Evolutionary conservation across 2,888 invertebrate species (phyloP).

Genomic region (Rugalucina vietnamica): DNA sequence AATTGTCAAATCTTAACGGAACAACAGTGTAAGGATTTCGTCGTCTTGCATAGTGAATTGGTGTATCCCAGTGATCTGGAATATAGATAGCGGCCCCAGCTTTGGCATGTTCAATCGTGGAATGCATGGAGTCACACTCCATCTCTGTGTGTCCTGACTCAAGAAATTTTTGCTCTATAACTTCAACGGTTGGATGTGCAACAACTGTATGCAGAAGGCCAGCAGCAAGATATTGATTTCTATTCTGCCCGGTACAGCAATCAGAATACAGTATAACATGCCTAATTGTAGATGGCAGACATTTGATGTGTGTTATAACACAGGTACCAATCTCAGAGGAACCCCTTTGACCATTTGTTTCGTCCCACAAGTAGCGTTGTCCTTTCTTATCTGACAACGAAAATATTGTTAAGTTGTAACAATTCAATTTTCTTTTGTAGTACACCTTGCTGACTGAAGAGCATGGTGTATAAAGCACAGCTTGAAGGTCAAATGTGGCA

Average conservation of each 20-base stretch:
- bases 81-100: conserved; percentile 25
- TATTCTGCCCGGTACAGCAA: conserved; percentile 43
- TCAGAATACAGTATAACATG: conserved; percentile 46
- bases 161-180: conserved; percentile 45
- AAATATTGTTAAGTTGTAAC: conserved; percentile 51
- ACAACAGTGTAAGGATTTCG: conserved; percentile 29
- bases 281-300: conserved; percentile 13
- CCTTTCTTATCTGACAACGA: conserved; percentile 27
- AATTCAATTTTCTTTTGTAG: conserved; percentile 42
- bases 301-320: conserved; percentile 18
- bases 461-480: conserved; percentile 36
- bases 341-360: conserved; percentile 40
- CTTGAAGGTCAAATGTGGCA: conserved; percentile 42
- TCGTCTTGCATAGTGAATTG: conserved; percentile 26
- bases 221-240: conserved; percentile 42
- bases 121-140: conserved; percentile 42
- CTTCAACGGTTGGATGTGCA: conserved; percentile 10
- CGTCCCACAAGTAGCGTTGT: conserved; percentile 36
- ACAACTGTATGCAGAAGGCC: conserved; percentile 30
- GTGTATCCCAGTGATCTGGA: conserved; percentile 35
- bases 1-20: conserved; percentile 16
- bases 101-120: conserved; percentile 41
- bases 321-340: conserved; percentile 48
- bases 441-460: conserved; percentile 33
- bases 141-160: conserved; percentile 51